Evolutionary conservation across 2,113 vertebrate genomes (phyloP).

Genomic region (Hippolais icterina): DNA sequence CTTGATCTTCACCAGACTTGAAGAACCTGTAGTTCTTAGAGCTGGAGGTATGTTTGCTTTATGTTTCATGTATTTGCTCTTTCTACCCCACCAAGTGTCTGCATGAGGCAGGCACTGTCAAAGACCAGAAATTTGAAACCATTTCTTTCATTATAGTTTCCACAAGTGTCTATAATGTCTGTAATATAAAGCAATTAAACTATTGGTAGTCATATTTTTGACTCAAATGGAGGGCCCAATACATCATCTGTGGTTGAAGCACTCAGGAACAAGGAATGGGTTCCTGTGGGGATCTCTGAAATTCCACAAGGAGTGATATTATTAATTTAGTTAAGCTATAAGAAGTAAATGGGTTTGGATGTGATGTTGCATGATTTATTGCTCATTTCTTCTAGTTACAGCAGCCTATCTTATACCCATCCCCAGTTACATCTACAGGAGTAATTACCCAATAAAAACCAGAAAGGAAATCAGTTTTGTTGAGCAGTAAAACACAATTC

Average conservation of each 20-base stretch:
- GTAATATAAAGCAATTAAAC: not conserved
- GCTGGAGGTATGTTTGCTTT: conserved; percentile 25
- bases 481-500: not conserved
- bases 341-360: not conserved
- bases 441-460: not conserved
- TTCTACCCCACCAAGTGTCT: not conserved
- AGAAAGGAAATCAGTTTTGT: not conserved
- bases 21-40: conserved; percentile 31
- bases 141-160: not conserved
- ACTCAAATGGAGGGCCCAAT: not conserved
- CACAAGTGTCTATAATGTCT: not conserved
- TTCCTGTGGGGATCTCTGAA: not conserved
- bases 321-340: not conserved
- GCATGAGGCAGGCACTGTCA: not conserved
- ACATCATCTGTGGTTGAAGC: not conserved
- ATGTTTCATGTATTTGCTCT: not conserved
- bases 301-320: not conserved
- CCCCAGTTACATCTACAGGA: not conserved
- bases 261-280: not conserved
- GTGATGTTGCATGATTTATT: not conserved
- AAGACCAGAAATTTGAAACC: not conserved
- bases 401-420: not conserved
- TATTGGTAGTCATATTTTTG: not conserved
- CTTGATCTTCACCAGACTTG: conserved; percentile 15
- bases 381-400: not conserved